Evolutionary conservation across 92 coral and sea anemone species (phyloP).

Genomic region (Nematostella vectensis): DNA sequence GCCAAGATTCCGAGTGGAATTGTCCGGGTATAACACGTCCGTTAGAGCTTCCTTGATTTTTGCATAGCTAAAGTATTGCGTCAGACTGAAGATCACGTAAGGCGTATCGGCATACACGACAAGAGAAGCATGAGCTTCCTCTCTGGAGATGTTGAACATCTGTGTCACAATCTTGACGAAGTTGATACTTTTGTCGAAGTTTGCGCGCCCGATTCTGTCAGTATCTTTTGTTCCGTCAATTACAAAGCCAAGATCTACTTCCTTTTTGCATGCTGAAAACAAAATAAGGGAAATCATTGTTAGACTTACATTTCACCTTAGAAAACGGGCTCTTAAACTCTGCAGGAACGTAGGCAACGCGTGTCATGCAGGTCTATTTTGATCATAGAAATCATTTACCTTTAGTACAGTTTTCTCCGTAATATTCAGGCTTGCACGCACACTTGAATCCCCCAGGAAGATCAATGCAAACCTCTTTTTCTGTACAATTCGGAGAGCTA

Average conservation of each 20-base stretch:
- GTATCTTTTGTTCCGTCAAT: neutral
- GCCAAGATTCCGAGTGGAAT: neutral
- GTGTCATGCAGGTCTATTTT: no score
- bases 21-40: neutral
- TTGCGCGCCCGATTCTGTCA: neutral
- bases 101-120: neutral
- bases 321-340: no score
- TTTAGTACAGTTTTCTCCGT: slow-evolving; percentile 1
- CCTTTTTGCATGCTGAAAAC: neutral
- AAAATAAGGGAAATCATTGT: no score
- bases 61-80: neutral
- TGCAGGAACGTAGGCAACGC: no score
- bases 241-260: slow-evolving; percentile 4
- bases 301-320: no score
- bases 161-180: slow-evolving; percentile 1
- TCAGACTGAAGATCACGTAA: neutral
- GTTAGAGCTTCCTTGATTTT: neutral
- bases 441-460: neutral
- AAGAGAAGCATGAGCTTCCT: neutral
- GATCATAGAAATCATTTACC: no score
- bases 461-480: neutral
- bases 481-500: neutral
- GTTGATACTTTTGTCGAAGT: slow-evolving; percentile 1
- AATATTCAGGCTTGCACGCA: slow-evolving; percentile 1
- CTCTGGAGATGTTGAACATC: neutral